Evolutionary conservation across 2,113 vertebrate species (phyloP), one percentile per base, ranked within the genome.

Genomic region (Opisthocomus hoazin): DNA sequence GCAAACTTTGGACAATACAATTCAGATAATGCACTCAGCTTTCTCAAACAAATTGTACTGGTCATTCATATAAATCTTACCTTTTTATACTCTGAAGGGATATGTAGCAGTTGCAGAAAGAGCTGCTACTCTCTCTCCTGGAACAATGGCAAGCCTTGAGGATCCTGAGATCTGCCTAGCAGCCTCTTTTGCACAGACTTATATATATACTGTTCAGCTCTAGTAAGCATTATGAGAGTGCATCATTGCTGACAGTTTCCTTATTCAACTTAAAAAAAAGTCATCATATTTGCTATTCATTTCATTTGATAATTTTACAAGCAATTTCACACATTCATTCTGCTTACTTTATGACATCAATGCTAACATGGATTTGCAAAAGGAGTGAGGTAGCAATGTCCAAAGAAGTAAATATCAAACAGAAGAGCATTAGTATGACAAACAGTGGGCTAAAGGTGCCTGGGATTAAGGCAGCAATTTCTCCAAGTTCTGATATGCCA

Each of bases 151-250:
- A 83, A 94, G 94, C 89, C 96, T 96, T 96, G 93, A 84, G 79
- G 87, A 97, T 96, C 95, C 94, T 80, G 95, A 95, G 97, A 94
- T 97, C 97, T 98, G 97, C 78, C 65, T 94, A 75, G 89, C 94
- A 96, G 96, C 90, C 80, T 94, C 95, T 64, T 94, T 88, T 48
- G 41, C 93, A 60, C 87, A 80, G 97, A 92, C 93, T 96, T 98
- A 95, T 97, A 97, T 98, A 98, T 98, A 96, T 65, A 92, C 92
- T 97, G 98, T 97, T 97, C 97, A 96, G 97, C 91, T 97, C 96
- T 96, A 97, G 91, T 98, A 97, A 98, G 97, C 95, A 97, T 97
- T 97, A 86, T 1, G 41, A 56, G 94, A 94, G 92, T 97, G 96
- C 96, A 97, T 97, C 97, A 97, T 69, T 97, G 97, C 97, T 97